Conservation (phyloP, 2,113 vertebrate genomes). For the Paedocypris sp. region DNA sequence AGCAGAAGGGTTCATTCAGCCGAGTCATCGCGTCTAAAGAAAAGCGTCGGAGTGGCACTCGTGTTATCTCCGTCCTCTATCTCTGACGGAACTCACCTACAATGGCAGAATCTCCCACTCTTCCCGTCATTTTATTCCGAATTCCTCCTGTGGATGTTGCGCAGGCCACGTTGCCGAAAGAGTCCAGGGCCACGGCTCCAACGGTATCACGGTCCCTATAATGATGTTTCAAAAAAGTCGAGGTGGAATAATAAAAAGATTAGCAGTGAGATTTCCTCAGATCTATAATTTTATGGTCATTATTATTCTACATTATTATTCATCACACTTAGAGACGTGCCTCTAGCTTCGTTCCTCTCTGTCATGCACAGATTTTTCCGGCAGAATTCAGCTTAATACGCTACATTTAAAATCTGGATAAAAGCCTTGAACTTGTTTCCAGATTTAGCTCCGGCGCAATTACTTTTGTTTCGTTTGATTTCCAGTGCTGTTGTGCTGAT, state of each 20-base stretch:
- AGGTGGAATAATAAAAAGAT: neutral
- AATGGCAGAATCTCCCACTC: conserved; percentile 70
- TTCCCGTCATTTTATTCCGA: conserved; percentile 69
- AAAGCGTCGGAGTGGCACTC: neutral
- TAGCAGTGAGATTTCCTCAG: neutral
- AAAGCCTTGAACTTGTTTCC: neutral
- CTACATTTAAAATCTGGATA: conserved; percentile 6
- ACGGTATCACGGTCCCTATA: conserved; percentile 63
- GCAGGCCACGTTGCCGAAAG: conserved; percentile 61
- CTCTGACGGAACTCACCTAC: conserved; percentile 51
- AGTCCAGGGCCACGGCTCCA: conserved; percentile 58
- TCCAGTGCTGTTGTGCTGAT: neutral
- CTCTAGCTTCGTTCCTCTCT: conserved; percentile 14
- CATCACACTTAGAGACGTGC: neutral
- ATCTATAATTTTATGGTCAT: conserved; percentile 7
- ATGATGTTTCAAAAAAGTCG: conserved; percentile 5
- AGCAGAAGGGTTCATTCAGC: neutral
- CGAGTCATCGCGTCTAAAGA: neutral
- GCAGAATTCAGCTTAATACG: neutral
- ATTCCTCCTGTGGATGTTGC: conserved; percentile 66
- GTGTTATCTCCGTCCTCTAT: conserved; percentile 1
- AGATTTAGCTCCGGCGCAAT: neutral
- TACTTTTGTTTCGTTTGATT: neutral
- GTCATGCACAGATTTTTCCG: neutral
- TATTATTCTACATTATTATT: conserved; percentile 21